Evolutionary conservation across 2,113 vertebrate genomes (phyloP), one percentile per base, ranked within the genome.

Genomic region (Calyptommatus sinebrachiatus): DNA sequence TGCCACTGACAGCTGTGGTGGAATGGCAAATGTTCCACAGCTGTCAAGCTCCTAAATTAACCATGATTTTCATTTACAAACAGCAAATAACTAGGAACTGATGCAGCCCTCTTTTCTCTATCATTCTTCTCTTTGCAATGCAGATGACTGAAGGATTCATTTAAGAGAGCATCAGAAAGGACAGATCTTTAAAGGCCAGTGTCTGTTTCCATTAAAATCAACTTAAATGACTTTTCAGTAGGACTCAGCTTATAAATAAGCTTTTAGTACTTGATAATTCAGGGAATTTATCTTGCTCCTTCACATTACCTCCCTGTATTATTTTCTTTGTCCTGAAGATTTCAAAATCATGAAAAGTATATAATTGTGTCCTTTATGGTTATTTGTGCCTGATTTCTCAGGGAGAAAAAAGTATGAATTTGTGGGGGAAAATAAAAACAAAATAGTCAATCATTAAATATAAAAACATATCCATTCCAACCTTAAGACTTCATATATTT

Each of bases 11-110:
- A 95, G 94, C 93, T 95, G 93, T 84, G 90, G 85, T 83, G 0
- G 9, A 92, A 92, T 83, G 87, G 89, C 81, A 92, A 92, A 94
- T 88, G 92, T 76, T 84, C 82, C 90, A 86, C 93, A 95, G 93
- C 92, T 95, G 93, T 89, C 29, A 0, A 85, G 86, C 78, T 88
- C 84, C 85, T 89, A 92, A 94, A 94, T 93, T 92, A 94, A 92
- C 89, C 91, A 86, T 89, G 79, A 92, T 92, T 92, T 93, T 88
- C 88, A 92, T 90, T 94, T 93, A 88, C 79, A 88, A 93, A 83
- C 80, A 88, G 85, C 80, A 86, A 81, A 93, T 83, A 88, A 88
- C 31, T 78, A 84, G 90, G 84, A 91, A 90, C 90, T 85, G 83
- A 89, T 60, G 71, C 60, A 85, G 45, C 3, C 26, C 80, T 77